Conservation (phyloP, 2,888 invertebrate species). For the Drosophila niveifrons region DNA sequence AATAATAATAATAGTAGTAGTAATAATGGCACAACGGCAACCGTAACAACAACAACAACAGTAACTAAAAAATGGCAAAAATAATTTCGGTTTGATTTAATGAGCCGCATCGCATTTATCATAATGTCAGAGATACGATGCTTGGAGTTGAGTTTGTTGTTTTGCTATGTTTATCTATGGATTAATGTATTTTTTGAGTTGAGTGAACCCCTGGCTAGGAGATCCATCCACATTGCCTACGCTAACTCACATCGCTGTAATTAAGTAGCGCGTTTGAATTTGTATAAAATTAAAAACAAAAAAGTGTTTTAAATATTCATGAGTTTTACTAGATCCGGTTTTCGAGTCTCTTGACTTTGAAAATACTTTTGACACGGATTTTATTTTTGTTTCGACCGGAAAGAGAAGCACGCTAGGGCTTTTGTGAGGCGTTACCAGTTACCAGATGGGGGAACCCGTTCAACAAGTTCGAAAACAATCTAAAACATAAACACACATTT, state of each 20-base stretch:
- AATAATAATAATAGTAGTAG: constrained; percentile 15
- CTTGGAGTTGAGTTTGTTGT: constrained; percentile 15
- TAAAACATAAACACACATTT: background rate
- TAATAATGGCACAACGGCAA: constrained; percentile 18
- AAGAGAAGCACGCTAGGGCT: constrained; percentile 56
- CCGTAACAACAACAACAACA: constrained; percentile 4
- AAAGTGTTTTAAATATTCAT: constrained; percentile 61
- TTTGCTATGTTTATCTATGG: constrained; percentile 30
- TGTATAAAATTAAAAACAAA: constrained; percentile 40
- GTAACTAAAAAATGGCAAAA: constrained; percentile 27
- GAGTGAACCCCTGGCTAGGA: constrained; percentile 57
- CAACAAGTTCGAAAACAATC: constrained; percentile 3
- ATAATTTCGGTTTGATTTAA: constrained; percentile 61
- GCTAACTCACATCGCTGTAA: constrained; percentile 56
- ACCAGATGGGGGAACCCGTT: constrained; percentile 46
- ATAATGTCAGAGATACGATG: constrained; percentile 48
- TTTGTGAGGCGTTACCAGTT: constrained; percentile 14
- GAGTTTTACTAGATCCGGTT: constrained; percentile 59
- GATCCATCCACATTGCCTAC: constrained; percentile 41
- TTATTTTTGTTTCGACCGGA: constrained; percentile 51
- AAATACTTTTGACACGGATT: constrained; percentile 54
- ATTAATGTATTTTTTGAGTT: constrained; percentile 59
- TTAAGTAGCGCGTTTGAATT: constrained; percentile 65
- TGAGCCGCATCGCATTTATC: constrained; percentile 72
- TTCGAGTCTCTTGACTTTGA: constrained; percentile 50